These are phyloP conservation scores for Trematomus bernacchii DNA, from an alignment of 2,797 vertebrate species.

Conservation along the genomic window DNA sequence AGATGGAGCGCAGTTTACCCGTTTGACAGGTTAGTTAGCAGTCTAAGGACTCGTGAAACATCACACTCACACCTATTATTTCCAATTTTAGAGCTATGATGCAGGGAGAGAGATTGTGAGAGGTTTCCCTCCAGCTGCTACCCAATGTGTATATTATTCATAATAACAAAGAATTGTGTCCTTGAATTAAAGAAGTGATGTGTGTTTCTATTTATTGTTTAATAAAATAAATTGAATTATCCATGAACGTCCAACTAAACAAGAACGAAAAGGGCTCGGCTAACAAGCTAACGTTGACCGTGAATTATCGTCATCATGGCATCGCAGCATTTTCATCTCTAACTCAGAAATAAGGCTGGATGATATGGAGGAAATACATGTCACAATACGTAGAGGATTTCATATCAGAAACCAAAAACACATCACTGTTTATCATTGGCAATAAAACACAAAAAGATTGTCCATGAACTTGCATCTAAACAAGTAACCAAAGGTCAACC, in stretches of 20 bases:
- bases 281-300: too few relatives aligned
- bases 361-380: too few relatives aligned
- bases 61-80: constrained; percentile 81
- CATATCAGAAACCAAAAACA: too few relatives aligned
- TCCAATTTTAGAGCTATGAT: constrained; percentile 74
- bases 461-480: constrained; percentile 1
- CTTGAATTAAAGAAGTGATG: constrained; percentile 16
- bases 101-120: constrained; percentile 64
- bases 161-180: constrained; percentile 33
- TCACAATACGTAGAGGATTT: too few relatives aligned
- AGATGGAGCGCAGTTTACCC: constrained; percentile 77
- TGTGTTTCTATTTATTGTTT: too few relatives aligned
- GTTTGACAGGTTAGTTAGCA: constrained; percentile 88
- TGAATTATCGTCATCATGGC: too few relatives aligned
- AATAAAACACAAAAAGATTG: constrained; percentile 19
- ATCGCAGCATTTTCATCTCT: too few relatives aligned
- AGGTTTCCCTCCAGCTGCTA: constrained; percentile 37
- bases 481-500: constrained; percentile 26
- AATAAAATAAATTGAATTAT: too few relatives aligned
- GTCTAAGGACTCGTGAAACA: constrained; percentile 85
- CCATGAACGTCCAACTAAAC: too few relatives aligned
- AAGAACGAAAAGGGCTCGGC: too few relatives aligned
- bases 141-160: constrained; percentile 37
- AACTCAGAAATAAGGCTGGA: too few relatives aligned
- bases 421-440: not conserved